Base-by-base conservation (phyloP, 2,797 vertebrate species). In the Periophthalmus magnuspinnatus region DNA sequence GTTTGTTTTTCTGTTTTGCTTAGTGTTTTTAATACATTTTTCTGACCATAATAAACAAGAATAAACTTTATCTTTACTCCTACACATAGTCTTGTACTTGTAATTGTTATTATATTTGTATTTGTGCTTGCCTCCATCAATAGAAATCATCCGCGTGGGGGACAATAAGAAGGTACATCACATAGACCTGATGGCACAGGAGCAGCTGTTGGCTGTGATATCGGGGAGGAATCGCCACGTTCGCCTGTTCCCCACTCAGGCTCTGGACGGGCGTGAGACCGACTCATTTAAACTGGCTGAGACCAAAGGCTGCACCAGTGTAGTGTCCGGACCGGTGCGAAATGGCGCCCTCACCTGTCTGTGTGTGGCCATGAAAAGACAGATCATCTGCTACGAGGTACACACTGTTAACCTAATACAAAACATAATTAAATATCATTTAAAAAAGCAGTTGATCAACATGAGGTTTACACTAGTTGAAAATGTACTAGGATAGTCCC, bases 91-190 rank as follows among this genome's bases (percentile, higher is more conserved):
- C n/a, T n/a, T n/a, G n/a, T 28, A 28, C 28, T 28, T 28, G 28
- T 28, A 28, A 28, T 28, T 28, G 28, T 28, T 28, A 3, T 28
- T 28, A 28, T 28, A 28, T 28, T 28, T 1, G 28, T 28, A 28
- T 34, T 50, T 62, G 13, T 11, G 13, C 32, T 3, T n/a, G 10
- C 36, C 2, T 9, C 6, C 22, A 21, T 34, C 71, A 73, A 19
- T 86, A 99, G 98, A 99, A 88, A 99, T 99, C 64, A 94, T 99
- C 82, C 94, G 97, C 52, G 95, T 99, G 75, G 97, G 96, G 57
- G 98, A 99, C 90, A 97, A 96, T 82, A 99, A 99, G 91, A 99
- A 97, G 91, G 95, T 99, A 70, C 94, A 98, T 89, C 95, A 97
- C 83, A 95, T 99, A 14, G 96, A 98, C 86, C 93, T 97, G 66